Conservation (phyloP, 2,113 vertebrate species). For the Catharus minimus region DNA sequence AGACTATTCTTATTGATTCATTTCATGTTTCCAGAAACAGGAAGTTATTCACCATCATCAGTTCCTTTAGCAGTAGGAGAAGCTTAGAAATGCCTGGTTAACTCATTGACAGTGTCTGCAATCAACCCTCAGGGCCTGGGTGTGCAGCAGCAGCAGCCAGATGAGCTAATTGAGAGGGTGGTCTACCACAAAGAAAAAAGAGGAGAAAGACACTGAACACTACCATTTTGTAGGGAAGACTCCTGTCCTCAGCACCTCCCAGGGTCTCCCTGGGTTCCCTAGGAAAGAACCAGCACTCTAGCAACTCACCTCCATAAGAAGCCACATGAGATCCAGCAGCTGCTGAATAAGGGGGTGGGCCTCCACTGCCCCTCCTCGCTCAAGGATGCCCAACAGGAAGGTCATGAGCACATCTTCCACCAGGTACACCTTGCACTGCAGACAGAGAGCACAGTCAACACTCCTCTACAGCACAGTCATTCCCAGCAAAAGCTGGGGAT, state of each 20-base stretch:
- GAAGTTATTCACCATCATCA: not conserved
- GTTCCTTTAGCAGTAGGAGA: not conserved
- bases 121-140: not conserved
- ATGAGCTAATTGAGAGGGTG: not conserved
- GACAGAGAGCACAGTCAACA: not conserved
- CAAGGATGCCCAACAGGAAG: conserved; percentile 90
- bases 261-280: not conserved
- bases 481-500: not conserved
- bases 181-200: not conserved
- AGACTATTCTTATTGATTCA: not conserved
- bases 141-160: not conserved
- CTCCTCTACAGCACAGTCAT: not conserved
- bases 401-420: conserved; percentile 96
- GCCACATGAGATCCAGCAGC: conserved; percentile 94
- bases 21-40: not conserved
- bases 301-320: conserved; percentile 93
- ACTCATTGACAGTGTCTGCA: not conserved
- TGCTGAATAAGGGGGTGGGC: conserved; percentile 89
- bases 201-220: not conserved
- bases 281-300: not conserved
- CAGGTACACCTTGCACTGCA: conserved; percentile 93
- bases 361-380: conserved; percentile 83
- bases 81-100: conserved; percentile 9
- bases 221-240: not conserved
- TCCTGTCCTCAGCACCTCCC: not conserved